Conservation (phyloP, 2,113 vertebrate genomes). For the Lasiurus borealis region DNA sequence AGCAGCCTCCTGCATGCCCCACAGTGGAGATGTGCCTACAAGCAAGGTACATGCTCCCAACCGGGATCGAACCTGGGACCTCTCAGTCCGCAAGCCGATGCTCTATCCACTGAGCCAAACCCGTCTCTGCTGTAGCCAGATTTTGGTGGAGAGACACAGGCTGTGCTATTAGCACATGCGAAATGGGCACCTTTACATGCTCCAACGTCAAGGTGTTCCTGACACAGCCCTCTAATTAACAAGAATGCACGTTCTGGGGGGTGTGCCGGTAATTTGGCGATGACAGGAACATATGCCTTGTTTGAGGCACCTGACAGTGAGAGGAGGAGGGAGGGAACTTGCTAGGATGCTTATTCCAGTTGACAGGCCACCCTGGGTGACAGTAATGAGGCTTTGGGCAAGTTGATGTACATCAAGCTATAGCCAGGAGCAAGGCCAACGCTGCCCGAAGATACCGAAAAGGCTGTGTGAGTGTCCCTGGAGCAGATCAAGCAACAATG, state of each 20-base stretch:
- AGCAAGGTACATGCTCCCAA: no score
- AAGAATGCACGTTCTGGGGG: slow-evolving; percentile 40
- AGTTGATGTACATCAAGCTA: slow-evolving; percentile 80
- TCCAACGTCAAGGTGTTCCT: slow-evolving; percentile 36
- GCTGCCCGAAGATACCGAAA: background rate
- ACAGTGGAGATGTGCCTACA: no score
- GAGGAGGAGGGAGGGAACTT: slow-evolving; percentile 75
- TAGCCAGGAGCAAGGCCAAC: slow-evolving; percentile 68
- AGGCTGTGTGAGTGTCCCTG: slow-evolving; percentile 18
- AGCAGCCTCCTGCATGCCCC: no score
- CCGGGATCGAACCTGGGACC: no score
- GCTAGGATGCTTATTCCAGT: slow-evolving; percentile 70
- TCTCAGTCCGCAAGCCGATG: no score
- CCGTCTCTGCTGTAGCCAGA: slow-evolving; percentile 57
- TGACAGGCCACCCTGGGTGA: slow-evolving; percentile 80
- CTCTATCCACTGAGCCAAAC: no score
- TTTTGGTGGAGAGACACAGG: slow-evolving; percentile 26
- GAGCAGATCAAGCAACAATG: slow-evolving; percentile 37
- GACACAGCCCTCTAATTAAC: slow-evolving; percentile 74
- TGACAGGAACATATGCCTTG: slow-evolving; percentile 69
- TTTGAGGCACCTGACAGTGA: slow-evolving; percentile 80
- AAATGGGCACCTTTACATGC: background rate
- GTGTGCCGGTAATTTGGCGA: slow-evolving; percentile 40
- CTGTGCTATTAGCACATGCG: background rate
- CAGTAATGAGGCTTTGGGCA: slow-evolving; percentile 74